These are phyloP conservation scores for Xiphophorus hellerii DNA, from an alignment of 2,113 vertebrate species.

Conservation along the genomic window DNA sequence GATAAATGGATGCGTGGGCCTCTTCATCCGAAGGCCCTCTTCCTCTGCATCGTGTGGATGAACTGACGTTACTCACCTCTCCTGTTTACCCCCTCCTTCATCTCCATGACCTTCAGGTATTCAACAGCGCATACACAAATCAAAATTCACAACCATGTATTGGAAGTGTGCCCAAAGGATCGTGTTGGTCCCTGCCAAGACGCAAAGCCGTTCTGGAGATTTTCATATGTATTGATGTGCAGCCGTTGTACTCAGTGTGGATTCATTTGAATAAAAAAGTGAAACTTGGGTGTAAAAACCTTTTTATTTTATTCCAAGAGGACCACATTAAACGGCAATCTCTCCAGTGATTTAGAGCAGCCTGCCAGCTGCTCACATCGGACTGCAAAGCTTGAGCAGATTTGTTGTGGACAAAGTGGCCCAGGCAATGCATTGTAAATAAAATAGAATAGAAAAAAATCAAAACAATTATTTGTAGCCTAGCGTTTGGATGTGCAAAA, in stretches of 20 bases:
- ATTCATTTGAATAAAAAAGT: slow-evolving; percentile 32
- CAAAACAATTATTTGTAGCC: slow-evolving; percentile 29
- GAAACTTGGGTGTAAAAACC: slow-evolving; percentile 49
- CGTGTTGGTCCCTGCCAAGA: neutral
- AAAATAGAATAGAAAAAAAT: slow-evolving; percentile 26
- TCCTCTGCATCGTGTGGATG: slow-evolving; percentile 38
- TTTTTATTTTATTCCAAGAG: slow-evolving; percentile 22
- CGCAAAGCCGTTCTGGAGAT: slow-evolving; percentile 33
- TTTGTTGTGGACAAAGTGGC: slow-evolving; percentile 28
- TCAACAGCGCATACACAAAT: slow-evolving; percentile 46
- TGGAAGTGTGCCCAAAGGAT: slow-evolving; percentile 22
- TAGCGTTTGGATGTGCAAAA: slow-evolving; percentile 1
- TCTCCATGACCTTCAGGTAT: slow-evolving; percentile 29
- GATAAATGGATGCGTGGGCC: slow-evolving; percentile 33
- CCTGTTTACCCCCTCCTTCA: neutral
- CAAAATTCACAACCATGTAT: slow-evolving; percentile 18
- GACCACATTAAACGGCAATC: slow-evolving; percentile 17
- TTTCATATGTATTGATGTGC: slow-evolving; percentile 48
- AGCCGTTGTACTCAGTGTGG: slow-evolving; percentile 52
- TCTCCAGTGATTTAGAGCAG: slow-evolving; percentile 28
- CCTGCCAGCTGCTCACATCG: slow-evolving; percentile 14
- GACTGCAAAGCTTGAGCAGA: slow-evolving; percentile 35
- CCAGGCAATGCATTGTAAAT: slow-evolving; percentile 63
- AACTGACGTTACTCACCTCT: slow-evolving; percentile 23
- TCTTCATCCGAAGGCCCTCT: neutral